Percentiles rank a stretch among this genome's conserved stretches.
phyloP scores from a whole-genome alignment of 2,113 vertebrate species.

The Gymnorhina tibicen region DNA sequence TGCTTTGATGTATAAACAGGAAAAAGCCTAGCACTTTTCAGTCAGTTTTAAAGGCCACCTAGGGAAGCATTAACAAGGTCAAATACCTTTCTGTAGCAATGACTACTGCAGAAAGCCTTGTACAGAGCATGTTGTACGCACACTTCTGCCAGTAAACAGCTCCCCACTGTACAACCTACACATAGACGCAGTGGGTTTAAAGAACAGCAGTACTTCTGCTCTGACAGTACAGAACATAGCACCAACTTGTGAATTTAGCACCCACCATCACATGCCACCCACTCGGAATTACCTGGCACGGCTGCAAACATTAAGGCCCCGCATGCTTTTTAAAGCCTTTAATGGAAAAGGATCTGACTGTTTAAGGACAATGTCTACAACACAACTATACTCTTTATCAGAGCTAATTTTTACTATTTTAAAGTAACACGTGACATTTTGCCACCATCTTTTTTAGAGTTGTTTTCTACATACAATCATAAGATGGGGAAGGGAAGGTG shows the following conservation, averaged over 20 bases:
- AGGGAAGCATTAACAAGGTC: background rate
- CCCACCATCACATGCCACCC: rapidly evolving
- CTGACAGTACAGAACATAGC: rapidly evolving
- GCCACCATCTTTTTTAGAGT: background rate
- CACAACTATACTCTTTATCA: background rate
- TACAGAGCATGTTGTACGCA: background rate
- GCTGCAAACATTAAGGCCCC: background rate
- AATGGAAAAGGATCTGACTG: background rate
- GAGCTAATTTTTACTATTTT: background rate
- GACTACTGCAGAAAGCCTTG: background rate
- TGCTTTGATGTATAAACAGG: background rate
- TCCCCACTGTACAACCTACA: background rate
- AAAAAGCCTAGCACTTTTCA: background rate
- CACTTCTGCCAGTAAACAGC: background rate
- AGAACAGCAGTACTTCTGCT: background rate
- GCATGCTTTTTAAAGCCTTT: background rate
- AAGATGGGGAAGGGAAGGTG: background rate
- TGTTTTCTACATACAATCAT: background rate
- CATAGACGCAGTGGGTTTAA: background rate
- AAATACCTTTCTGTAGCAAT: background rate
- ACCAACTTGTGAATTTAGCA: background rate
- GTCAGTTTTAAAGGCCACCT: background rate
- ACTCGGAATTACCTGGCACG: background rate
- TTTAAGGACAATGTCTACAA: background rate
- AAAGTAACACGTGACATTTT: background rate